Percentiles rank a stretch among this genome's conserved stretches.
Evolutionary conservation across 2,113 vertebrate genomes (phyloP).

Genomic region (Gasterosteus nipponicus): DNA sequence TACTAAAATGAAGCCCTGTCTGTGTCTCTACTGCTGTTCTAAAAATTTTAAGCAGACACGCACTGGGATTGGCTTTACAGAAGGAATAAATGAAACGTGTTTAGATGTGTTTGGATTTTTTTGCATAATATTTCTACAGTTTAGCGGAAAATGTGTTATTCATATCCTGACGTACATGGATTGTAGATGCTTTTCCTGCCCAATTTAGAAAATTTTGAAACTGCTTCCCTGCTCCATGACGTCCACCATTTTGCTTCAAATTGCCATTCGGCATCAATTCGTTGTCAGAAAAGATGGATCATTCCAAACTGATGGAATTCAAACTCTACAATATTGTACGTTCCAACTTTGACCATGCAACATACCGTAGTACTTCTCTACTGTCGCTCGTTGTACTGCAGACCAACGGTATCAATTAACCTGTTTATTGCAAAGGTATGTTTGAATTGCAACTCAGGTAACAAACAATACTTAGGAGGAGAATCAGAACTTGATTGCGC

Average conservation of each 20-base stretch:
- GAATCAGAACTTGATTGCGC: constrained; percentile 32
- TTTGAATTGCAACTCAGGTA: constrained; percentile 76
- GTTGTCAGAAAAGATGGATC: too few relatives aligned
- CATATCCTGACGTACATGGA: not conserved
- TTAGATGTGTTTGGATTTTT: constrained; percentile 16
- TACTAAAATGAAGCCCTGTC: constrained; percentile 13
- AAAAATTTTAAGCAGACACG: not conserved
- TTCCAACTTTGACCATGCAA: constrained; percentile 40
- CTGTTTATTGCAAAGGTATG: constrained; percentile 24
- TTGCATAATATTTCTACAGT: constrained; percentile 6
- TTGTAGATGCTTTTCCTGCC: constrained; percentile 9
- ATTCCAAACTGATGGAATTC: constrained; percentile 23
- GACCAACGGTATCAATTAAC: constrained; percentile 49
- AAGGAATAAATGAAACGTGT: constrained; percentile 17
- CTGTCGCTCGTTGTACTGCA: constrained; percentile 35
- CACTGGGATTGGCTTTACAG: constrained; percentile 10
- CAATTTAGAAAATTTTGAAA: constrained; percentile 15
- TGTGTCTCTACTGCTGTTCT: constrained; percentile 5
- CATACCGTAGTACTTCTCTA: constrained; percentile 46
- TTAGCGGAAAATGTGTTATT: not conserved
- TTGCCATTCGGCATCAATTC: too few relatives aligned
- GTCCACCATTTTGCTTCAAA: too few relatives aligned
- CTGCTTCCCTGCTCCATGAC: not conserved
- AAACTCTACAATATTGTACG: constrained; percentile 5
- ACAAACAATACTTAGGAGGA: constrained; percentile 57